phyloP scores from a whole-genome alignment of 2,113 vertebrate species.

The Smithornis capensis region DNA sequence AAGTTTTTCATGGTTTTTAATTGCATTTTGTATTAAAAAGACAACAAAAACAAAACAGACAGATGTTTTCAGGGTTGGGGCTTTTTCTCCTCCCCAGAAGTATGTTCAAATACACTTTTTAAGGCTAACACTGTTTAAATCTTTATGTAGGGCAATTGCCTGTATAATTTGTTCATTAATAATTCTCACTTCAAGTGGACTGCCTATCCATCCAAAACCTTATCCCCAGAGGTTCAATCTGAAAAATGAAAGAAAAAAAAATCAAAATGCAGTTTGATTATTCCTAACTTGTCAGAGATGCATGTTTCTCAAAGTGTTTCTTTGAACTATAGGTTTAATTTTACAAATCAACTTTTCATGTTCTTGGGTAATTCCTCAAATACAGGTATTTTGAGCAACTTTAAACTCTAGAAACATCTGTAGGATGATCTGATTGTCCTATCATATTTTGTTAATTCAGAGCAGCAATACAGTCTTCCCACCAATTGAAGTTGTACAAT shows the following conservation, averaged over 20 bases:
- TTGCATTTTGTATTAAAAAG: neutral
- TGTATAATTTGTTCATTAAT: neutral
- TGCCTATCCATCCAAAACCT: neutral
- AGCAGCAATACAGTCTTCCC: neutral
- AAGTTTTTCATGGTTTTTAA: neutral
- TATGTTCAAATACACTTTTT: neutral
- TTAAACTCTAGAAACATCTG: neutral
- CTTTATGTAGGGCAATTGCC: neutral
- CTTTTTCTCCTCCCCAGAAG: neutral
- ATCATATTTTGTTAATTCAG: neutral
- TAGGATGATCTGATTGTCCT: neutral
- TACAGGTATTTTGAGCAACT: neutral
- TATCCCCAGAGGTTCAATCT: neutral
- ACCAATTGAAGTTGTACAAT: neutral
- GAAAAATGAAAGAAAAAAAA: neutral
- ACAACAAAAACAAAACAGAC: neutral
- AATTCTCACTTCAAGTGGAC: neutral
- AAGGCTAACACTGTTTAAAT: neutral
- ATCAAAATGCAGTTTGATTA: neutral
- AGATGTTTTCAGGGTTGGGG: fast-evolving
- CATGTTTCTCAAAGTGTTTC: neutral
- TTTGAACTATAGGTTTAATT: neutral
- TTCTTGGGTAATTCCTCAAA: neutral
- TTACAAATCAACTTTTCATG: neutral
- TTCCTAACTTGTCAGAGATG: neutral